A percentile compares a stretch with the other conserved stretches of the same genome.
These are phyloP conservation scores for Etheostoma cragini DNA, from an alignment of 2,113 vertebrate species.

Conservation along the genomic window DNA sequence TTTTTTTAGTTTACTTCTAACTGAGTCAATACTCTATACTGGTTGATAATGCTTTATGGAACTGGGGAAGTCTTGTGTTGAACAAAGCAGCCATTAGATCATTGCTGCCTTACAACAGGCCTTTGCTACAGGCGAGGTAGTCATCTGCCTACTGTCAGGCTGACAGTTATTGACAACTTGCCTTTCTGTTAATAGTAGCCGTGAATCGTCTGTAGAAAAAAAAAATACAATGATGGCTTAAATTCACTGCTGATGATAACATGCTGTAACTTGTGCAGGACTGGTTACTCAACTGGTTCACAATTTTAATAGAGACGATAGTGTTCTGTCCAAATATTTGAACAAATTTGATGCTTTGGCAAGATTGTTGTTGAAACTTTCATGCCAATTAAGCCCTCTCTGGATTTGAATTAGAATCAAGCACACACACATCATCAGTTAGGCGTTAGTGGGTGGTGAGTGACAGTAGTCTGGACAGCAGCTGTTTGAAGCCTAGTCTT, in stretches of 20 bases:
- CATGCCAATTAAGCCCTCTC: no score
- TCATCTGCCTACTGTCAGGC: slow-evolving; percentile 23
- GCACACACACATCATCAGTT: not conserved
- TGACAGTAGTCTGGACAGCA: slow-evolving; percentile 27
- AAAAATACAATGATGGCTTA: not conserved
- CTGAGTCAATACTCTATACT: not conserved
- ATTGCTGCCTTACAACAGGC: not conserved
- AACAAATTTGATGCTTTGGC: no score
- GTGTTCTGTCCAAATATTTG: no score
- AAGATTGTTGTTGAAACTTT: no score
- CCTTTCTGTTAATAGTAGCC: slow-evolving; percentile 33
- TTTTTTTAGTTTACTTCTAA: not conserved
- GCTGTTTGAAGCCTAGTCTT: slow-evolving; percentile 20
- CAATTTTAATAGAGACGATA: not conserved
- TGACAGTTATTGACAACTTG: slow-evolving; percentile 45
- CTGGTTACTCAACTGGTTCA: slow-evolving; percentile 1
- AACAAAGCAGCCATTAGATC: slow-evolving; percentile 3
- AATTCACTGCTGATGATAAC: slow-evolving; percentile 26
- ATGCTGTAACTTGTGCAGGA: slow-evolving; percentile 1
- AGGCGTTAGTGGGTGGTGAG: not conserved
- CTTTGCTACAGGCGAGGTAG: not conserved
- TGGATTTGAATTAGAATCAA: no score
- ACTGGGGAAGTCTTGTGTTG: slow-evolving; percentile 18
- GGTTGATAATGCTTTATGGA: slow-evolving; percentile 6
- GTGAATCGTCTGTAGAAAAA: slow-evolving; percentile 16